These are phyloP conservation scores for Cinara cedri DNA, from an alignment of 2,888 invertebrate species.

Conservation along the genomic window DNA sequence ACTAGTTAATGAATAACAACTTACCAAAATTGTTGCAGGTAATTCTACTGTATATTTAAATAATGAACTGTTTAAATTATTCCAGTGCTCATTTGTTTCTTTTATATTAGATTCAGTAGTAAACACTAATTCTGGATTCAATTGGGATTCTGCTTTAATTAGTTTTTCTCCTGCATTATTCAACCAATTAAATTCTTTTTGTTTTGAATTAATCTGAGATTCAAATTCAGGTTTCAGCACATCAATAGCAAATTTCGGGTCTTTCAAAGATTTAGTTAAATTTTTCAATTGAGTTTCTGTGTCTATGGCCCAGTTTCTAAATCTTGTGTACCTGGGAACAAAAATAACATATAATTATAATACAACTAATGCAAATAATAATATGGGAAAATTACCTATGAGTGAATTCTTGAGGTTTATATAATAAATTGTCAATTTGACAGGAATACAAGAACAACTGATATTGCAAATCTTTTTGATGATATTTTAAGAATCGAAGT, in stretches of 20 bases:
- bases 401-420: conserved; percentile 47
- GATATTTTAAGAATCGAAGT: conserved; percentile 79
- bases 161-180: conserved; percentile 68
- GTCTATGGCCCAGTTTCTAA: conserved; percentile 74
- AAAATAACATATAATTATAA: background rate
- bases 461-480: conserved; percentile 80
- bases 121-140: conserved; percentile 27
- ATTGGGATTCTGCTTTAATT: conserved; percentile 31
- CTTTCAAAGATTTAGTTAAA: conserved; percentile 65
- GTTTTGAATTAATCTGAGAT: conserved; percentile 76
- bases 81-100: conserved; percentile 73
- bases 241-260: conserved; percentile 76
- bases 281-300: conserved; percentile 72
- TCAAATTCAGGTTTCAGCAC: conserved; percentile 77
- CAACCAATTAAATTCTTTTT: conserved; percentile 81
- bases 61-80: conserved; percentile 70
- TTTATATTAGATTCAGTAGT: conserved; percentile 68
- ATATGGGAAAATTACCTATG: conserved; percentile 39
- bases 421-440: conserved; percentile 66
- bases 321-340: conserved; percentile 62
- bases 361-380: background rate
- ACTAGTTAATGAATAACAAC: conserved; percentile 45
- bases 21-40: conserved; percentile 65
- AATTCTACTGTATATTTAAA: conserved; percentile 75
- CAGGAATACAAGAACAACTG: conserved; percentile 76